phyloP scores from a whole-genome alignment of 2,113 vertebrate genomes.

The Bufo gargarizans region DNA sequence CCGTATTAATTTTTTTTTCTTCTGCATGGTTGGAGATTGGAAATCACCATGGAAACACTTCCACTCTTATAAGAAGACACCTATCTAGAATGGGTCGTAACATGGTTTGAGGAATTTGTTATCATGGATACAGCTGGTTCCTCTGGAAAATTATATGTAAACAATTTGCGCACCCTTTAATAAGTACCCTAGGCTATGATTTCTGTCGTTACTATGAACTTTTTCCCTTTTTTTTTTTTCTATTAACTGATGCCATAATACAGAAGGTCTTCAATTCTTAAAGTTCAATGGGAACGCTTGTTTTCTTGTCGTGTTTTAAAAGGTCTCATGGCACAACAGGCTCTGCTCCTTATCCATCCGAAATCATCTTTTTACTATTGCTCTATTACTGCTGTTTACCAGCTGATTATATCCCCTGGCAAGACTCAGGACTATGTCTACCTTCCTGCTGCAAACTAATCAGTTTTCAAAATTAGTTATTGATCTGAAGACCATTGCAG shows the following conservation, averaged over 20 bases:
- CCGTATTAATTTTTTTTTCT: slow-evolving; percentile 56
- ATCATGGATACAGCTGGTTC: slow-evolving; percentile 75
- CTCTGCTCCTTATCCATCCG: slow-evolving; percentile 62
- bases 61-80: slow-evolving; percentile 73
- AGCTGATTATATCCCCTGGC: slow-evolving; percentile 94
- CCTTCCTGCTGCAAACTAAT: slow-evolving; percentile 92
- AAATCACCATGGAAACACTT: slow-evolving; percentile 75
- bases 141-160: slow-evolving; percentile 65
- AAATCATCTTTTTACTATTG: slow-evolving; percentile 73
- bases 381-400: slow-evolving; percentile 83
- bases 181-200: slow-evolving; percentile 70
- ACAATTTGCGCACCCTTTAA: slow-evolving; percentile 70
- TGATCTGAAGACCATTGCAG: slow-evolving; percentile 82
- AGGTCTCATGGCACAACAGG: slow-evolving; percentile 63
- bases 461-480: slow-evolving; percentile 99
- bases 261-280: slow-evolving; percentile 64
- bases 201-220: slow-evolving; percentile 66
- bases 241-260: slow-evolving; percentile 62
- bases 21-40: slow-evolving; percentile 68
- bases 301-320: slow-evolving; percentile 62
- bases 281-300: slow-evolving; percentile 63
- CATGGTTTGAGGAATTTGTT: slow-evolving; percentile 71
- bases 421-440: slow-evolving; percentile 83
- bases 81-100: slow-evolving; percentile 73
- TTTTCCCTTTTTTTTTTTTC: slow-evolving; percentile 40